phyloP scores from a whole-genome alignment of 2,888 invertebrate genomes.

The Campaea margaritaria region DNA sequence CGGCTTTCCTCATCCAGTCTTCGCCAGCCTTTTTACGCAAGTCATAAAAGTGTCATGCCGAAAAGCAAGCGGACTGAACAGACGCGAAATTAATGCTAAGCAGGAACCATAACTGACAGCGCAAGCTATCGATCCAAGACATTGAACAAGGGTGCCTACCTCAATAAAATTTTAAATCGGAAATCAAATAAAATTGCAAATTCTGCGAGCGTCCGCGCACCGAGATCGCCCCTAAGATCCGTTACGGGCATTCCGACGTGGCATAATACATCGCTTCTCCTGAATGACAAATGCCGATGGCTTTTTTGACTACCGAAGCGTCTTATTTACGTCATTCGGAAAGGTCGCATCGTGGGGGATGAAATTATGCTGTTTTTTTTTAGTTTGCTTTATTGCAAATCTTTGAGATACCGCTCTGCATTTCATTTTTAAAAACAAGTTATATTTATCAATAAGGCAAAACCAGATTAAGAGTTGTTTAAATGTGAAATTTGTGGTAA shows the following conservation, averaged over 20 bases:
- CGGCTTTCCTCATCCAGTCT: too few species aligned
- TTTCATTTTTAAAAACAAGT: too few species aligned
- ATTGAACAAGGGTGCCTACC: constrained; percentile 43
- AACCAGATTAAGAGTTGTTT: too few species aligned
- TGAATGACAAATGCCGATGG: constrained; percentile 70
- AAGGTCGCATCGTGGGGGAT: constrained; percentile 31
- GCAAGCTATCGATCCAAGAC: constrained; percentile 37
- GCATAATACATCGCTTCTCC: constrained; percentile 56
- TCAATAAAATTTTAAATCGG: constrained; percentile 61
- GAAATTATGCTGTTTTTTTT: constrained; percentile 27
- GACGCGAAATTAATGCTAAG: constrained; percentile 17
- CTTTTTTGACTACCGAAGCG: constrained; percentile 63
- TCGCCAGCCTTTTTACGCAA: too few species aligned
- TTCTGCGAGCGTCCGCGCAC: constrained; percentile 48
- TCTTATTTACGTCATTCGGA: constrained; percentile 51
- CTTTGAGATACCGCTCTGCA: constrained; percentile 16
- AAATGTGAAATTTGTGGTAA: too few species aligned
- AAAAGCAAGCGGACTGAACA: constrained; percentile 4
- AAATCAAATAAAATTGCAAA: constrained; percentile 68
- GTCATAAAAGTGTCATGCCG: not conserved
- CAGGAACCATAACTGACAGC: constrained; percentile 17
- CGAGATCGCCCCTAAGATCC: constrained; percentile 47
- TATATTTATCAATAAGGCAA: too few species aligned
- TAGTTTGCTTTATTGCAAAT: constrained; percentile 20
- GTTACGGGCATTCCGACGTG: constrained; percentile 52